Evolutionary conservation across 2,797 vertebrate genomes (phyloP).

Genomic region (Hydrophis major): DNA sequence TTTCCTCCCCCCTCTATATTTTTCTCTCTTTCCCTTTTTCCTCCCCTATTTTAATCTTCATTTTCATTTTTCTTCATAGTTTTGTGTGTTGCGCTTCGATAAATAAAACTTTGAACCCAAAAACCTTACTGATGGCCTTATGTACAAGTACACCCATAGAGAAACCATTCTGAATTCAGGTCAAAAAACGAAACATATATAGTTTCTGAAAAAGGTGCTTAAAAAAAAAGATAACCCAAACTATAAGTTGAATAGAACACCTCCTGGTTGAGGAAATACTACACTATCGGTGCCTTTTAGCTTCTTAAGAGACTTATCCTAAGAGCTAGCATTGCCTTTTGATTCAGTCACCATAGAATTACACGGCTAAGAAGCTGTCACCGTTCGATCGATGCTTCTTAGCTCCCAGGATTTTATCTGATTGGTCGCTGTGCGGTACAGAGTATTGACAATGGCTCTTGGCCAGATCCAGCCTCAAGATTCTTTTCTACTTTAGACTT

Average conservation of each 20-base stretch:
- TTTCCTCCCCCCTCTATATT: rapidly evolving
- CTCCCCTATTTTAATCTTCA: background rate
- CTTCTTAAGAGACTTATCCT: background rate
- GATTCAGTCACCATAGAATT: background rate
- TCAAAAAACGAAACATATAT: background rate
- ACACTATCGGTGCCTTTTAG: background rate
- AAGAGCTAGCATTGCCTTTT: background rate
- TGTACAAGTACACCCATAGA: background rate
- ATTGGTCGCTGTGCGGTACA: background rate
- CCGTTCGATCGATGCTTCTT: background rate
- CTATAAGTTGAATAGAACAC: background rate
- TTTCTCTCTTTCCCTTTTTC: background rate
- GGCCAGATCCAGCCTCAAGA: background rate
- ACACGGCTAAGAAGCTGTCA: background rate
- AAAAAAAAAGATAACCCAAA: background rate
- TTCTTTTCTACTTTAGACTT: background rate
- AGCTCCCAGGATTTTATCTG: background rate
- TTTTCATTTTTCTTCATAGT: background rate
- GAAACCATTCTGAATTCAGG: background rate
- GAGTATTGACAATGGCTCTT: background rate
- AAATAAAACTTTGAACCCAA: background rate
- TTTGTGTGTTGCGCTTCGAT: background rate
- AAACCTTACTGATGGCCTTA: background rate
- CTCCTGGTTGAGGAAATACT: background rate
- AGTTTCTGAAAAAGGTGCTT: background rate